Evolutionary conservation across 2,888 invertebrate genomes (phyloP).

Genomic region (Pseudococcus jackbeardsleyi): DNA sequence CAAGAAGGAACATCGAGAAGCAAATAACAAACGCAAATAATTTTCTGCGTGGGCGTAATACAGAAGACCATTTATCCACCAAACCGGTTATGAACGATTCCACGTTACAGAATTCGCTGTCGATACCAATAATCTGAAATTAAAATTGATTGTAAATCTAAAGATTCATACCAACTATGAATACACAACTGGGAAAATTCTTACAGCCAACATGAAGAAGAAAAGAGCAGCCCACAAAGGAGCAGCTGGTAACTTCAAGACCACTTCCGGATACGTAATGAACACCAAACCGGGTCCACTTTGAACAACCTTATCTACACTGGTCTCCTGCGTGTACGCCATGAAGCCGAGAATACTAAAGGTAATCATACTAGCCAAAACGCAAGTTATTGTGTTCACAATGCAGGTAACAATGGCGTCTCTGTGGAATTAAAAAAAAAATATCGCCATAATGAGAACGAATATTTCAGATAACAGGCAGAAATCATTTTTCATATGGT

Average conservation of each 20-base stretch:
- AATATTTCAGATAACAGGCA: background rate
- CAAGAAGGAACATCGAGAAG: slow-evolving; percentile 74
- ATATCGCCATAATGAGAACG: no score
- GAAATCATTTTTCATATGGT: no score
- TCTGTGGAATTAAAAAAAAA: slow-evolving; percentile 69
- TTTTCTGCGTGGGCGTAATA: slow-evolving; percentile 75
- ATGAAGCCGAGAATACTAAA: slow-evolving; percentile 83
- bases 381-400: slow-evolving; percentile 80
- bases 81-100: slow-evolving; percentile 76
- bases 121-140: slow-evolving; percentile 78
- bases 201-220: slow-evolving; percentile 80
- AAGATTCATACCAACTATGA: background rate
- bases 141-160: background rate
- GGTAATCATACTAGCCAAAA: slow-evolving; percentile 82
- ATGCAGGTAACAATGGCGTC: slow-evolving; percentile 81
- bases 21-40: slow-evolving; percentile 78
- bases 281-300: slow-evolving; percentile 82
- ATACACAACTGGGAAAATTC: slow-evolving; percentile 66
- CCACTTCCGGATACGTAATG: slow-evolving; percentile 82
- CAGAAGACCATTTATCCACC: slow-evolving; percentile 75
- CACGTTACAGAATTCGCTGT: slow-evolving; percentile 81
- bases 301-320: slow-evolving; percentile 73
- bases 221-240: slow-evolving; percentile 81
- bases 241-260: slow-evolving; percentile 79
- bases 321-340: slow-evolving; percentile 73